phyloP scores from a whole-genome alignment of 2,113 vertebrate species.

The Origma solitaria region DNA sequence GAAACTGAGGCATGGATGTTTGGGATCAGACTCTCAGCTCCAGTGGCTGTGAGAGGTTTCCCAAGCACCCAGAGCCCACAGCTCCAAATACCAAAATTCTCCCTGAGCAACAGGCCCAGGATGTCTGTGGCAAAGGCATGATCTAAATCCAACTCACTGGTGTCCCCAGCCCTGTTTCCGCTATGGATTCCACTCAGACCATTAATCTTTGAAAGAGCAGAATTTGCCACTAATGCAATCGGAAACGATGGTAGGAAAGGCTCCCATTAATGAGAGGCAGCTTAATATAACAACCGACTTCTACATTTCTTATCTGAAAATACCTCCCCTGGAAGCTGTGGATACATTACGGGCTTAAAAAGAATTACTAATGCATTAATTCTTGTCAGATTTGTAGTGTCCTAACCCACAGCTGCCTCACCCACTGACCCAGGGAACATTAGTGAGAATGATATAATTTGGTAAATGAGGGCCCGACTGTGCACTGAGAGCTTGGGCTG shows the following conservation, averaged over 20 bases:
- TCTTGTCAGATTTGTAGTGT: slow-evolving; percentile 61
- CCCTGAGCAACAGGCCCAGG: neutral
- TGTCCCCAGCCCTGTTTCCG: neutral
- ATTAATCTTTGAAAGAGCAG: slow-evolving; percentile 48
- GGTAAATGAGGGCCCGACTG: slow-evolving; percentile 7
- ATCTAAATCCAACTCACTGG: neutral
- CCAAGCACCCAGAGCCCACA: accelerated
- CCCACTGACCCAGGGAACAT: slow-evolving; percentile 44
- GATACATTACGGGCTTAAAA: slow-evolving; percentile 60
- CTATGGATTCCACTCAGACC: neutral
- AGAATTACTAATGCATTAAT: slow-evolving; percentile 62
- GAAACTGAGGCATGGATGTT: neutral
- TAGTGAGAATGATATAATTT: slow-evolving; percentile 25
- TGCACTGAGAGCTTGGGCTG: neutral
- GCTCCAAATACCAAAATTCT: neutral
- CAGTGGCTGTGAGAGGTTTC: neutral
- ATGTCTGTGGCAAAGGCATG: neutral
- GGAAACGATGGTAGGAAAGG: neutral
- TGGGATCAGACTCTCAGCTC: neutral
- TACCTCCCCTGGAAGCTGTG: slow-evolving; percentile 50
- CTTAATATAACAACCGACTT: slow-evolving; percentile 54
- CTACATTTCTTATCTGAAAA: slow-evolving; percentile 63
- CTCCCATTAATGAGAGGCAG: slow-evolving; percentile 45
- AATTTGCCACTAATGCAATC: slow-evolving; percentile 50
- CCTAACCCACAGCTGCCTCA: slow-evolving; percentile 54